Evolutionary conservation across 2,113 vertebrate species (phyloP).

Genomic region (Erinaceus europaeus): DNA sequence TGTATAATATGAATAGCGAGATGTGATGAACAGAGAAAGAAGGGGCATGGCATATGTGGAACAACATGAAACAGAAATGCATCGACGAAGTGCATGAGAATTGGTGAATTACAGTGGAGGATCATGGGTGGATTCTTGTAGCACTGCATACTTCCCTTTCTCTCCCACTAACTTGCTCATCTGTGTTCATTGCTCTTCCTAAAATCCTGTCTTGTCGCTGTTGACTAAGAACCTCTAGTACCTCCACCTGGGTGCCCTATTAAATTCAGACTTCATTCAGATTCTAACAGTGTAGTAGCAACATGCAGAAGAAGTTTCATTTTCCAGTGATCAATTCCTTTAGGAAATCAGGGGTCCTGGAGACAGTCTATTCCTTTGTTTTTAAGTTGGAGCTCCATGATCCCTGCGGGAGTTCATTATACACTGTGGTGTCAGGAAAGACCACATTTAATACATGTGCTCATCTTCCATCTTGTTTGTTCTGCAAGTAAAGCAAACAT

Average conservation of each 20-base stretch:
- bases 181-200: not conserved
- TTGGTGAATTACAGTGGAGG: not conserved
- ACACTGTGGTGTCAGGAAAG: not conserved
- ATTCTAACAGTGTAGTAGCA: not conserved
- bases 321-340: not conserved
- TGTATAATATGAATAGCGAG: not conserved
- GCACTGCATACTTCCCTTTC: rapidly evolving
- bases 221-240: not conserved
- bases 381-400: not conserved
- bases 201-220: not conserved
- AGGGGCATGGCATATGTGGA: not conserved
- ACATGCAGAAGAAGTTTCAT: not conserved
- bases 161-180: too few species aligned
- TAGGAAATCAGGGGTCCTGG: not conserved
- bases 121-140: not conserved
- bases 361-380: not conserved
- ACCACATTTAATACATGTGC: not conserved
- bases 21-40: not conserved
- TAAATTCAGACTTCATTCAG: not conserved
- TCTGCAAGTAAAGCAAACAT: not conserved
- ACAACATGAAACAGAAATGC: too few species aligned
- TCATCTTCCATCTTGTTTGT: not conserved
- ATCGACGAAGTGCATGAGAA: too few species aligned
- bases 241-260: not conserved
- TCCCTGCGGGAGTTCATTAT: constrained; percentile 4